phyloP scores from a whole-genome alignment of 2,797 vertebrate species.

The Aselliscus stoliczkanus region DNA sequence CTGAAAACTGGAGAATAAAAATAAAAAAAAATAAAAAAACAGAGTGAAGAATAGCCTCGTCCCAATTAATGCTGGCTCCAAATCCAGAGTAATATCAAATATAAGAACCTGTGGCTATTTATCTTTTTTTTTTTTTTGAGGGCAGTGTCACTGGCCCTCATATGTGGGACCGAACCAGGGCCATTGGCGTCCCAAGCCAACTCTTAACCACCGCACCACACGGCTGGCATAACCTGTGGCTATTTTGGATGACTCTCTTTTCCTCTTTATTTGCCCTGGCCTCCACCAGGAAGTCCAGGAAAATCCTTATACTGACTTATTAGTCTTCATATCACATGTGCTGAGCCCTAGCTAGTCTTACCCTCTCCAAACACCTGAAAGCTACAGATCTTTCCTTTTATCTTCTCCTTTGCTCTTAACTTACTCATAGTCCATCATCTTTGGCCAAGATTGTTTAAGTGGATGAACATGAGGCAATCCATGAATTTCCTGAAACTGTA shows the following conservation, averaged over 20 bases:
- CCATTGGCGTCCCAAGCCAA: too few relatives aligned
- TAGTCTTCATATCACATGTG: not conserved
- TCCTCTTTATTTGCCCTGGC: not conserved
- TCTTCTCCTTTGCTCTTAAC: not conserved
- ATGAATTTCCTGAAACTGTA: not conserved
- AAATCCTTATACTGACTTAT: not conserved
- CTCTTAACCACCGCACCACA: too few relatives aligned
- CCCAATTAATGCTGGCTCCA: not conserved
- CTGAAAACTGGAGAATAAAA: not conserved
- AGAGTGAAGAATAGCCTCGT: not conserved
- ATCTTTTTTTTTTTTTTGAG: too few relatives aligned
- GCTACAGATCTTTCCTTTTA: not conserved
- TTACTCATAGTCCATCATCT: not conserved
- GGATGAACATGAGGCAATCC: not conserved
- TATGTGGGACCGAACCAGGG: too few relatives aligned
- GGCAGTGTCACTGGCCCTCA: too few relatives aligned
- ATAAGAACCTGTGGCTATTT: not conserved
- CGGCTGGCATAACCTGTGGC: too few relatives aligned
- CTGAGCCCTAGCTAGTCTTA: not conserved
- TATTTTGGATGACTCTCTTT: not conserved
- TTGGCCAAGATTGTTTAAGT: not conserved
- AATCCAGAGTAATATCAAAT: not conserved
- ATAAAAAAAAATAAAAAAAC: not conserved
- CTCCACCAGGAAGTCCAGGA: not conserved
- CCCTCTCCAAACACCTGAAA: not conserved